Evolutionary conservation across 2,113 vertebrate species (phyloP).

Genomic region (Laterallus jamaicensis): DNA sequence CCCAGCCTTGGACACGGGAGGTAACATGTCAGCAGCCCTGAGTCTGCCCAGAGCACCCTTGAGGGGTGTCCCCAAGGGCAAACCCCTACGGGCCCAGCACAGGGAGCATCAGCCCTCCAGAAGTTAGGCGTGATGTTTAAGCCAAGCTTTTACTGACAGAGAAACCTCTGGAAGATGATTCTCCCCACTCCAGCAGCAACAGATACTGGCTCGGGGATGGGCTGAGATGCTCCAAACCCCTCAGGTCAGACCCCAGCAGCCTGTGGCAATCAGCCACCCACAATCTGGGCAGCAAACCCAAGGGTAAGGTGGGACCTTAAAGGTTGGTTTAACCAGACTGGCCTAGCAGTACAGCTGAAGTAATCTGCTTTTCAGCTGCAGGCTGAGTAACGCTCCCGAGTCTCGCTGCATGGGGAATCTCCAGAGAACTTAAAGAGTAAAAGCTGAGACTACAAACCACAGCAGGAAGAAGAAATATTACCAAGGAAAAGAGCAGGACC

Average conservation of each 20-base stretch:
- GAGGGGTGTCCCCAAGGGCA: not conserved
- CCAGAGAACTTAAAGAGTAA: not conserved
- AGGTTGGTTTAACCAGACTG: not conserved
- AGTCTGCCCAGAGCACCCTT: not conserved
- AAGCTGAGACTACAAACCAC: not conserved
- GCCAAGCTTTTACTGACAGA: not conserved
- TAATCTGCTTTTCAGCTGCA: not conserved
- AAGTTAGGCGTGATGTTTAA: not conserved
- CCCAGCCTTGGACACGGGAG: accelerated
- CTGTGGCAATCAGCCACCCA: accelerated
- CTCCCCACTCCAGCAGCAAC: accelerated
- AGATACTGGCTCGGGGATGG: not conserved
- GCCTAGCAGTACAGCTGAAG: not conserved
- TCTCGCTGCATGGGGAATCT: not conserved
- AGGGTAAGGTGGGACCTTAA: not conserved
- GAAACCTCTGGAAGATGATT: not conserved
- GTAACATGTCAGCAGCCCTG: not conserved
- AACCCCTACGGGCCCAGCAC: accelerated
- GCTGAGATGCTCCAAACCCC: not conserved
- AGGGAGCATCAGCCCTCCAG: not conserved
- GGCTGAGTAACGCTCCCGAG: not conserved
- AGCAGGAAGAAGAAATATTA: not conserved
- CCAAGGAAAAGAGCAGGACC: not conserved
- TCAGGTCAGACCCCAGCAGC: not conserved
- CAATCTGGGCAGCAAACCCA: not conserved